phyloP scores from a whole-genome alignment of 2,113 vertebrate genomes.

The Mustela nigripes region DNA sequence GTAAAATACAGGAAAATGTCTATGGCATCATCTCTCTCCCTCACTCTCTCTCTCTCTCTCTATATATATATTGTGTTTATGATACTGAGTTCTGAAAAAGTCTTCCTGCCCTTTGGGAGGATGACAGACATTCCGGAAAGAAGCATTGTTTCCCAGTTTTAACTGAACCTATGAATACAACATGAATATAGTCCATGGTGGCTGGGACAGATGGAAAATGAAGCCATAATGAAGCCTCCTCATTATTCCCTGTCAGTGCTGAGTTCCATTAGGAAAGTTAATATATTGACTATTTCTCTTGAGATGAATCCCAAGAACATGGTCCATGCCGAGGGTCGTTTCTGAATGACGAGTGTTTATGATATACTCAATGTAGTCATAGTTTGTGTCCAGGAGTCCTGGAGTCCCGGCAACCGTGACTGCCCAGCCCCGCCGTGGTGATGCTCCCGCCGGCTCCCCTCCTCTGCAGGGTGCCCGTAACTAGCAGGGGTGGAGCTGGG shows the following conservation, averaged over 20 bases:
- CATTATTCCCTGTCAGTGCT: slow-evolving; percentile 75
- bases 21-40: background rate
- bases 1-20: fast-evolving
- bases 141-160: background rate
- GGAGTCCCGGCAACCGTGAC: background rate
- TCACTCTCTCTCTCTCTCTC: no score
- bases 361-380: background rate
- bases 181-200: background rate
- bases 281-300: slow-evolving; percentile 70
- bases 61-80: background rate
- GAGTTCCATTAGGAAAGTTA: slow-evolving; percentile 77
- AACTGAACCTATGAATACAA: background rate
- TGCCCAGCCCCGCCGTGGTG: background rate
- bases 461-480: background rate
- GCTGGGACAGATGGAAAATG: slow-evolving; percentile 74
- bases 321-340: background rate
- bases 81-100: background rate
- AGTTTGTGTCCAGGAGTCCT: background rate
- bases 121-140: fast-evolving
- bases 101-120: background rate
- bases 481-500: background rate
- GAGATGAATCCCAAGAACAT: slow-evolving; percentile 72
- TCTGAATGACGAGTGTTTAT: background rate
- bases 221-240: slow-evolving; percentile 56
- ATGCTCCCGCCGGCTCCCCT: no score